These are phyloP conservation scores for Gavialis gangeticus DNA, from an alignment of 2,113 vertebrate species.

Conservation along the genomic window DNA sequence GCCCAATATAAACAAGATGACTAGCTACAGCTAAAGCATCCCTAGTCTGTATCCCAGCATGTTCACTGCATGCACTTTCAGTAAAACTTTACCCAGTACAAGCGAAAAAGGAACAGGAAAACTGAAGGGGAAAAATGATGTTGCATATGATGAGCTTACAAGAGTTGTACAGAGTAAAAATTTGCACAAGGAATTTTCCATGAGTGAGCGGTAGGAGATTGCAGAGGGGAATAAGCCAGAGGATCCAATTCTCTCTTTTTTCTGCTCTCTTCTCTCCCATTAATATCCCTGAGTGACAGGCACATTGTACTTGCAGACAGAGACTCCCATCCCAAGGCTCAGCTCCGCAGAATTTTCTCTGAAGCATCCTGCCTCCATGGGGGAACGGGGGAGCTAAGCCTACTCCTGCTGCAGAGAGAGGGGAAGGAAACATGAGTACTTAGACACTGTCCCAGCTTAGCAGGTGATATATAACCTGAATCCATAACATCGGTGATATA, in stretches of 20 bases:
- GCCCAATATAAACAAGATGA: neutral
- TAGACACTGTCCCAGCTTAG: no score
- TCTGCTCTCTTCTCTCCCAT: neutral
- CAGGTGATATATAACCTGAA: no score
- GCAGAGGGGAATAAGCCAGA: neutral
- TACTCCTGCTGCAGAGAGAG: no score
- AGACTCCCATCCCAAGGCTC: neutral
- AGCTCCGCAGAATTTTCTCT: neutral
- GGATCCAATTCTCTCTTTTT: neutral
- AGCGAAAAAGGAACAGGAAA: neutral
- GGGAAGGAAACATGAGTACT: no score
- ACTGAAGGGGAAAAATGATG: neutral
- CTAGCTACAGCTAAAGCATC: neutral
- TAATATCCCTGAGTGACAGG: neutral
- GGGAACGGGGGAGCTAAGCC: neutral
- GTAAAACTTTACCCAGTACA: neutral
- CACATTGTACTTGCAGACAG: neutral
- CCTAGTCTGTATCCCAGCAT: neutral
- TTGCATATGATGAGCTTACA: neutral
- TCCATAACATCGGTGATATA: no score
- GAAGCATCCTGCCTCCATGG: neutral
- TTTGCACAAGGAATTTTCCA: neutral
- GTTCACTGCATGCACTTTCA: constrained; percentile 1
- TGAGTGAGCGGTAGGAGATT: neutral
- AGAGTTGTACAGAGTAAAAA: neutral